Evolutionary conservation across 2,797 vertebrate genomes (phyloP), one percentile per base, ranked within the genome.

Genomic region (Muraenolepis orangiensis): DNA sequence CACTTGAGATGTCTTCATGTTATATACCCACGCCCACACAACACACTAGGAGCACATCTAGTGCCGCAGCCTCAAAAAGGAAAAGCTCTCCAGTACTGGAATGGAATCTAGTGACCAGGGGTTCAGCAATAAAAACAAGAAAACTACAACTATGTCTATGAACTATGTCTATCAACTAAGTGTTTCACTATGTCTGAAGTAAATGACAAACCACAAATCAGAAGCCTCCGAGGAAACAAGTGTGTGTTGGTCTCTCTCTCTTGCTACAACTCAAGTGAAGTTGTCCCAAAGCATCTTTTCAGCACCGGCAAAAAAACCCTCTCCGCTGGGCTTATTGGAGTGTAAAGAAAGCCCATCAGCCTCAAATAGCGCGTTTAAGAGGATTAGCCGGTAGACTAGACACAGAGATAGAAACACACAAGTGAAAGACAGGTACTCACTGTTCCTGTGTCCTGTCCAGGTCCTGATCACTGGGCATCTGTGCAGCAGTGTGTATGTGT

Each of bases 281-380:
- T 57, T 2, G 8, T 57, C 51, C 8, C 18, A n/a, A n/a, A 20
- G 18, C 7, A 34, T 34, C 3, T 34, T 20, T n/a, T 3, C 7
- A 34, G 51, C 7, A 64, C 20, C 6, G 29, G n/a, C 6, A 67
- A 67, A n/a, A n/a, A n/a, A n/a, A n/a, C n/a, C n/a, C 66, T 29
- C 8, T 5, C 12, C 6, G 6, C 28, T 3, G 7, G 28, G 26
- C 28, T 67, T 14, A 67, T 29, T 64, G 28, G 18, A 67, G 29
- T 14, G 66, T 12, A 67, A 12, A 16, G 66, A 67, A 67, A 67
- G 66, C 66, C 66, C 66, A 67, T 67, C 31, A 67, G 28, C 66
- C 29, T 67, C 66, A 67, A 67, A 67, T 67, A 67, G 68, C 11
- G 64, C 14, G 23, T 67, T 31, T 31, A 67, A 67, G 66, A 67